A percentile compares a stretch with the other conserved stretches of the same genome.
phyloP scores from a whole-genome alignment of 2,113 vertebrate species.

The Paradoxurus hermaphroditus region DNA sequence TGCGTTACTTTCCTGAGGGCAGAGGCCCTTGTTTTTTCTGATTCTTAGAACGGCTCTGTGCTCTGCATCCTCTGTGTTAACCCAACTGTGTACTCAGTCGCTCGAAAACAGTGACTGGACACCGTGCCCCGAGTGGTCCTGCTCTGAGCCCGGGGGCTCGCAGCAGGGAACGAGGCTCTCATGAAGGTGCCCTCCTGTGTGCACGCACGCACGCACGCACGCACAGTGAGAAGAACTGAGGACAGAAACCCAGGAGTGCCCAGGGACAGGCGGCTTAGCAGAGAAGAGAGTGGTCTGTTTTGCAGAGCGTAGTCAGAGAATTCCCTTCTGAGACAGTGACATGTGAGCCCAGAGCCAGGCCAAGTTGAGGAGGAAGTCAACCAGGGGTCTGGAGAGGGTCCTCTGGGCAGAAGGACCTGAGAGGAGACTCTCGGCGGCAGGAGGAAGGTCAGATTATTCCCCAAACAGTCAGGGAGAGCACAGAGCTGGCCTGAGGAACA shows the following conservation, averaged over 20 bases:
- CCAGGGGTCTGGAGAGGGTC: background rate
- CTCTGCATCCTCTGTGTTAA: accelerated
- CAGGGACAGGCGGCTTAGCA: no score
- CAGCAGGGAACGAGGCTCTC: background rate
- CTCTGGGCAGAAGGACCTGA: background rate
- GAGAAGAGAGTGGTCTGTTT: background rate
- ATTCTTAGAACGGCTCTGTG: accelerated
- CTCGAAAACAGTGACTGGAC: background rate
- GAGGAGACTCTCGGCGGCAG: background rate
- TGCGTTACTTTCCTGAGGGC: no score
- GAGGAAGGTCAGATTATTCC: background rate
- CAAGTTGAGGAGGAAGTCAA: background rate
- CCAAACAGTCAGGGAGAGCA: accelerated
- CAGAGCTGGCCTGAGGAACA: accelerated
- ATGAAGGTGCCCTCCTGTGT: no score
- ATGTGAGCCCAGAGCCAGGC: background rate
- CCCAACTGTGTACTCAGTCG: background rate
- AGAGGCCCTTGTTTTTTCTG: background rate
- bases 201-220: accelerated
- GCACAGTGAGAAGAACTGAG: background rate
- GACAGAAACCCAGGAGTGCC: background rate
- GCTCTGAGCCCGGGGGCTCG: background rate
- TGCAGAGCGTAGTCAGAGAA: background rate
- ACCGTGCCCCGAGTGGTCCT: background rate
- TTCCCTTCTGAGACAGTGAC: no score